phyloP scores from a whole-genome alignment of 2,113 vertebrate genomes.

The Clarias batrachus region DNA sequence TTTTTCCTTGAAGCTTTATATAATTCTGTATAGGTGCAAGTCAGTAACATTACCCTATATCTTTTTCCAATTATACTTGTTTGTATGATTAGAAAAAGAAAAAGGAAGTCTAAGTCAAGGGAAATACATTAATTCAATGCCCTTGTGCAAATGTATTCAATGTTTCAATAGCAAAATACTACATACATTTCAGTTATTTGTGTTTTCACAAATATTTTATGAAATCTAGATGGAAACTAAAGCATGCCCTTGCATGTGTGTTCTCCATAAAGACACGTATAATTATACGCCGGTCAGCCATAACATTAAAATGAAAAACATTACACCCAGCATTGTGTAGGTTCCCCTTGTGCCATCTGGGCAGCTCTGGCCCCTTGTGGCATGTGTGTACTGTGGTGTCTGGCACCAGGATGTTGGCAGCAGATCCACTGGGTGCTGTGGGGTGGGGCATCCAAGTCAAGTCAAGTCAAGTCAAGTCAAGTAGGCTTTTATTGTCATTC shows the following conservation, averaged over 20 bases:
- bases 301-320: too few relatives aligned
- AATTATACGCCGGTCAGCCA: not conserved
- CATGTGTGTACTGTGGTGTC: too few relatives aligned
- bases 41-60: not conserved
- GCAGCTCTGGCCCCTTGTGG: too few relatives aligned
- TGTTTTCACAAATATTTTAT: not conserved
- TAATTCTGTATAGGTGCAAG: not conserved
- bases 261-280: not conserved
- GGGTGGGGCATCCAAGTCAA: too few relatives aligned
- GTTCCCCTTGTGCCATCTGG: too few relatives aligned
- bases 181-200: not conserved
- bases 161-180: not conserved
- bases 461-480: too few relatives aligned
- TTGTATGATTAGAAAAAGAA: not conserved
- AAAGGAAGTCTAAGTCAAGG: not conserved
- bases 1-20: not conserved
- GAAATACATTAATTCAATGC: too few relatives aligned
- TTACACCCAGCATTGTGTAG: too few relatives aligned
- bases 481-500: too few relatives aligned
- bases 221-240: not conserved
- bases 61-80: not conserved
- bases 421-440: too few relatives aligned
- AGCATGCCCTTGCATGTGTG: not conserved
- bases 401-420: too few relatives aligned
- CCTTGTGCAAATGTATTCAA: not conserved